Evolutionary conservation across 2,113 vertebrate species (phyloP), one percentile per base, ranked within the genome.

Genomic region (Chaetorhynchus papuensis): DNA sequence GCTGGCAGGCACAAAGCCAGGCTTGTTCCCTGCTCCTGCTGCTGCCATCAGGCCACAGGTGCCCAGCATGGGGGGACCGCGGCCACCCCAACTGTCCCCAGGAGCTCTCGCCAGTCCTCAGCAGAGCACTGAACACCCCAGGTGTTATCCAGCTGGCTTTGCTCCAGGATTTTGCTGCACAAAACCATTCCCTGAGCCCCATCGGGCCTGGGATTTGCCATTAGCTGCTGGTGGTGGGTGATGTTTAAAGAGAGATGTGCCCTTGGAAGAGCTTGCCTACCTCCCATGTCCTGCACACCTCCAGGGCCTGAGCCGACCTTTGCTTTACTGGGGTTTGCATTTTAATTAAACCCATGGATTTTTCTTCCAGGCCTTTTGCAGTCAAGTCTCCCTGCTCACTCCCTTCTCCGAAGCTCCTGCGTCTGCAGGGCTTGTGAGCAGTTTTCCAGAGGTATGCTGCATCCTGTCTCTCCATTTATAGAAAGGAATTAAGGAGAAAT

Each of bases 401-500:
- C 2, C 1, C 45, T 82, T 81, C 47, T 53, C 83, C 1, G 0
- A 59, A 74, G 76, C 60, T 57, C 60, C 80, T 65, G 82, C 0
- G 0, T 61, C 57, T 50, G 53, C 77, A 37, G 81, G 53, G 87
- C 87, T 89, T 21, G 78, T 1, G 8, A 61, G 49, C 0, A 0
- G 47, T 95, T 92, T 90, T 83, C 79, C 2, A 0, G 76, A 92
- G 83, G 88, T 93, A 89, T 5, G 31, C 39, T 65, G 41, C 1
- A 1, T 78, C 72, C 65, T 8, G 0, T 68, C 83, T 83, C 69
- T 85, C 90, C 93, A 90, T 96, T 95, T 97, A 93, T 92, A 96
- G 94, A 93, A 96, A 89, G 90, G 90, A 92, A 92, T 95, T 96
- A 92, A 90, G 72, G 69, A 81, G 88, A 94, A 96, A 90, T 50